These are phyloP conservation scores for Lithophane leautieri DNA, from an alignment of 2,888 invertebrate genomes.

Conservation along the genomic window DNA sequence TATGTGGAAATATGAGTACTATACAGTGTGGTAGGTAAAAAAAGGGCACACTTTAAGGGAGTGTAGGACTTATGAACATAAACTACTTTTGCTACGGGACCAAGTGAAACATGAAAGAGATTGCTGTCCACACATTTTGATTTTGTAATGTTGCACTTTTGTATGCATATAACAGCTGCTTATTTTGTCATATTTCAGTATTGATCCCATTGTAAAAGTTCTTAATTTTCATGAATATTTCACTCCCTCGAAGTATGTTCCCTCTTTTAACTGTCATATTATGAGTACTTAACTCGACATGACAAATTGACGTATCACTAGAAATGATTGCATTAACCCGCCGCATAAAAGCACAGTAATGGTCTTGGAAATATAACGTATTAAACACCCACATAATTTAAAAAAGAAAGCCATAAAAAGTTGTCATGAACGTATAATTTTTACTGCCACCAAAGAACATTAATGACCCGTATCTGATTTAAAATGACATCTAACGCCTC, in stretches of 20 bases:
- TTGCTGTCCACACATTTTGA: not conserved
- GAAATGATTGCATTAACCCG: conserved; percentile 17
- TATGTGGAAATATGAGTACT: not conserved
- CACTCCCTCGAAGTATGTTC: too few relatives aligned
- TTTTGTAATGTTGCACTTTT: not conserved
- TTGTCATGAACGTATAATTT: conserved; percentile 53
- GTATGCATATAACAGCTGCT: not conserved
- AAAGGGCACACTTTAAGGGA: too few relatives aligned
- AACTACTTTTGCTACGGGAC: not conserved
- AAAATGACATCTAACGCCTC: conserved; percentile 54
- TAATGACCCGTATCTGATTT: conserved; percentile 63
- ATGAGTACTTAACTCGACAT: not conserved
- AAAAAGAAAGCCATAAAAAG: conserved; percentile 47
- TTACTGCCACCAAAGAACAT: conserved; percentile 35
- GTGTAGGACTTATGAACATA: not conserved
- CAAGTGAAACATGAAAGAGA: not conserved
- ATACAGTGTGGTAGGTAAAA: not conserved
- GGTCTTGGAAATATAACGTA: conserved; percentile 26
- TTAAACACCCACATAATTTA: conserved; percentile 45
- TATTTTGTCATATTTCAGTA: not conserved
- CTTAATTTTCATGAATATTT: not conserved
- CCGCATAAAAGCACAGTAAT: conserved; percentile 22
- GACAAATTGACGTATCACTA: not conserved
- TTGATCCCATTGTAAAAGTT: too few relatives aligned
- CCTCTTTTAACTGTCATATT: too few relatives aligned